These are phyloP conservation scores for Syngnathus rostellatus DNA, from an alignment of 2,797 vertebrate genomes.

Conservation along the genomic window DNA sequence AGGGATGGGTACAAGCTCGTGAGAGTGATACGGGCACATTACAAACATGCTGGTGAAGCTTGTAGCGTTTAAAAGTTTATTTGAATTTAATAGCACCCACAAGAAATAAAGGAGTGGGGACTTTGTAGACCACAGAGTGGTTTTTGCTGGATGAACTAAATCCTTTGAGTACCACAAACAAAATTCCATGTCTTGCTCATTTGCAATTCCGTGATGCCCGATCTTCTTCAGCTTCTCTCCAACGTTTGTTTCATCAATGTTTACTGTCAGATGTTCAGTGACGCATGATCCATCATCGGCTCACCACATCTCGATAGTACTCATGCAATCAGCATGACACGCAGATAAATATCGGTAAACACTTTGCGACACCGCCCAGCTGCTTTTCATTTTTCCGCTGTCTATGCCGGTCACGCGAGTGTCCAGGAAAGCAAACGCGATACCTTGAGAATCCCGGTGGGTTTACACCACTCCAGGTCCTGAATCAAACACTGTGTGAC, in stretches of 20 bases:
- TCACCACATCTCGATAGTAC: constrained; percentile 27
- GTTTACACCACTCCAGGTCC: constrained; percentile 28
- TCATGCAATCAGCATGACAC: constrained; percentile 46
- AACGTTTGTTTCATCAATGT: neutral
- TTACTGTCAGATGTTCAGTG: neutral
- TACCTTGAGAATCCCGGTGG: constrained; percentile 25
- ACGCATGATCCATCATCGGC: constrained; percentile 18
- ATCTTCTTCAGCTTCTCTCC: neutral
- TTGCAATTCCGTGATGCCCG: neutral
- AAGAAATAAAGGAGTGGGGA: neutral
- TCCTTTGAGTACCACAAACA: neutral
- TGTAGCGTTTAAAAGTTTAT: neutral
- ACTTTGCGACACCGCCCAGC: constrained; percentile 52
- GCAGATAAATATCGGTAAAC: constrained; percentile 56
- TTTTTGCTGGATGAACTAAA: neutral
- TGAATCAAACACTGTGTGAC: constrained; percentile 24
- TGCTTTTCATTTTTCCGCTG: constrained; percentile 57
- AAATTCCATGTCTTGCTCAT: neutral
- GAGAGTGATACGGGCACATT: neutral
- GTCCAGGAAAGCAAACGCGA: neutral
- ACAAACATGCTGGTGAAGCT: neutral
- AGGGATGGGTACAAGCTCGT: neutral
- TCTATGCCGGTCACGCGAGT: constrained; percentile 48
- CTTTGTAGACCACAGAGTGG: neutral
- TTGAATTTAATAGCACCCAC: neutral